These are phyloP conservation scores for Coptodon rendalli DNA, from an alignment of 2,113 vertebrate genomes.

Conservation along the genomic window DNA sequence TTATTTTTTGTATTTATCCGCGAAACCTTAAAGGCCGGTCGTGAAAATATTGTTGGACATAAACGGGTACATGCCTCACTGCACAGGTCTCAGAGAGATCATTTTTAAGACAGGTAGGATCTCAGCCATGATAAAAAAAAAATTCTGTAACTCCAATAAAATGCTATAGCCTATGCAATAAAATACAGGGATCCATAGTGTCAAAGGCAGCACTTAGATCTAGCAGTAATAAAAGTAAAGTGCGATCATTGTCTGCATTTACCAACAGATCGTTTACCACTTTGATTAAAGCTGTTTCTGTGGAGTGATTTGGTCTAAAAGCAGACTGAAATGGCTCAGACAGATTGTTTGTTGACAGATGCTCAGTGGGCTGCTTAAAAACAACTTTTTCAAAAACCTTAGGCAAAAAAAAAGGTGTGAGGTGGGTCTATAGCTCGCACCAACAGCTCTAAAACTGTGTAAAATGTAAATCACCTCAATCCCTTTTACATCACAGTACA, in stretches of 20 bases:
- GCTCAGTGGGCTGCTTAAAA: neutral
- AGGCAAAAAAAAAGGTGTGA: neutral
- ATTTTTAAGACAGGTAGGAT: neutral
- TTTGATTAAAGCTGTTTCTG: accelerated
- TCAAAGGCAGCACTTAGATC: neutral
- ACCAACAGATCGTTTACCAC: neutral
- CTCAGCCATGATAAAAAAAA: accelerated
- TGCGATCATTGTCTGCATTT: accelerated
- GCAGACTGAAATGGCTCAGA: neutral
- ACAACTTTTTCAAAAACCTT: neutral
- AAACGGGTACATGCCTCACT: accelerated
- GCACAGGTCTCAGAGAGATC: neutral
- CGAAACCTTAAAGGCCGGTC: accelerated
- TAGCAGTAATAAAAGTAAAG: neutral
- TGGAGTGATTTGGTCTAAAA: neutral
- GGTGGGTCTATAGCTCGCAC: accelerated
- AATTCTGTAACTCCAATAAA: neutral
- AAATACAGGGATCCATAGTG: neutral
- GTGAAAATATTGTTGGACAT: neutral
- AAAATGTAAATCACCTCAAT: neutral
- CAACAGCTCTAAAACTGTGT: neutral
- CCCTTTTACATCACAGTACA: accelerated
- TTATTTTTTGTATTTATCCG: accelerated
- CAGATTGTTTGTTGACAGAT: neutral
- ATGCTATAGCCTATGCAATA: neutral